Conservation (phyloP, 2,888 invertebrate species). For the Hyposoter didymator region DNA sequence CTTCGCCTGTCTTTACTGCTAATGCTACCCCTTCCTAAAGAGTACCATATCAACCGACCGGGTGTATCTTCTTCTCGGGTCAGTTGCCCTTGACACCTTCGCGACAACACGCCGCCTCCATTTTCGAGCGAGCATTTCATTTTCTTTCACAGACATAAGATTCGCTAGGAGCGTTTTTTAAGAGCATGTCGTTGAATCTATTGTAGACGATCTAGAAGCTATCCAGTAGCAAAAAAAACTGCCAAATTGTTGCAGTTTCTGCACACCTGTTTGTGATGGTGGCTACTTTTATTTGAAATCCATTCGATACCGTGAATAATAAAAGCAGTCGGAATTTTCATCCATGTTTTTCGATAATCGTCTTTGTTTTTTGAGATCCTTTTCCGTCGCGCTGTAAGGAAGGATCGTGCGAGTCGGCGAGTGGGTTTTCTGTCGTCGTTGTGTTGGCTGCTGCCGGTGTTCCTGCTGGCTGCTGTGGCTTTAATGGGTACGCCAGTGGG, state of each 20-base stretch:
- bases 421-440: slow-evolving; percentile 63
- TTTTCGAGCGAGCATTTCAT: not conserved
- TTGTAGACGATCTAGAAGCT: not conserved
- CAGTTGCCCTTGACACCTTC: slow-evolving; percentile 82
- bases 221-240: not conserved
- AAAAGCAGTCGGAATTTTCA: slow-evolving; percentile 33
- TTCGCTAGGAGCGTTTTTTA: not conserved
- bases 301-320: slow-evolving; percentile 41
- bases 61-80: slow-evolving; percentile 73
- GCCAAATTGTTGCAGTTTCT: not conserved
- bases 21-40: slow-evolving; percentile 17
- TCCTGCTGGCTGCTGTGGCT: slow-evolving; percentile 58
- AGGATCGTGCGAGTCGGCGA: slow-evolving; percentile 50
- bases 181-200: not conserved
- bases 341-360: slow-evolving; percentile 36
- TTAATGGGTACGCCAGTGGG: slow-evolving; percentile 79
- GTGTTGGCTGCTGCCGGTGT: slow-evolving; percentile 56
- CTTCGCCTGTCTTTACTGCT: slow-evolving; percentile 34
- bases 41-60: slow-evolving; percentile 39
- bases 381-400: slow-evolving; percentile 15
- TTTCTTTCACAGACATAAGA: not conserved
- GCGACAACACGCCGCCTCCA: slow-evolving; percentile 54
- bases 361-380: slow-evolving; percentile 43
- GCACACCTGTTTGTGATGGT: not conserved
- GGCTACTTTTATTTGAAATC: slow-evolving; percentile 5